A percentile compares a stretch with the other conserved stretches of the same genome.
phyloP scores from a whole-genome alignment of 2,888 invertebrate genomes.

The Macrosoma leucophasiata region DNA sequence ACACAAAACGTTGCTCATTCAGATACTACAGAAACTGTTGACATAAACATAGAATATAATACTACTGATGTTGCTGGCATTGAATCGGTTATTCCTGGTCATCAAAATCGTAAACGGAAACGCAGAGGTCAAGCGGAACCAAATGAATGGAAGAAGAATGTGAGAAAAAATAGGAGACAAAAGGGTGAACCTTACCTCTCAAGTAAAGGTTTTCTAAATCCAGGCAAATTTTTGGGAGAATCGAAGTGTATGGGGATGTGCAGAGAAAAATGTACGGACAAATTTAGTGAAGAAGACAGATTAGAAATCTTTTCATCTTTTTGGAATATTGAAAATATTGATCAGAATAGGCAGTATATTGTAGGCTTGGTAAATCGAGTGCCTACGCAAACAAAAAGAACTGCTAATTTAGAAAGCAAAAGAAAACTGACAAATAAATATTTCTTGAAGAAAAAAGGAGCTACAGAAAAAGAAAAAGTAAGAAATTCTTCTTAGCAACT shows the following conservation, averaged over 20 bases:
- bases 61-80: too few species aligned
- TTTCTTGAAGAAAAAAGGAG: conserved; percentile 5
- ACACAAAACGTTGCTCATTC: too few species aligned
- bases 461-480: conserved; percentile 2
- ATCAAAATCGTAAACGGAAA: conserved; percentile 21
- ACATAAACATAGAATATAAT: too few species aligned
- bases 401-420: conserved; percentile 10
- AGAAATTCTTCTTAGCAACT: conserved; percentile 17
- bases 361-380: conserved; percentile 16
- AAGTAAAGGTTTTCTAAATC: conserved; percentile 17
- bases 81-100: too few species aligned
- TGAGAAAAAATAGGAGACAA: conserved; percentile 20
- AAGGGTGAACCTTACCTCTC: conserved; percentile 23
- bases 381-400: conserved; percentile 9
- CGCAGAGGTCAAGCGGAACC: conserved; percentile 20
- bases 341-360: conserved; percentile 24
- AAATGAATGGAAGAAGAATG: conserved; percentile 21
- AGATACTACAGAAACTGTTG: too few species aligned
- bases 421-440: conserved; percentile 14
- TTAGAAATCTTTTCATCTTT: conserved; percentile 17
- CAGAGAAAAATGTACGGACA: conserved; percentile 19
- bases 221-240: conserved; percentile 17
- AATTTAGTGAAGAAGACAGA: conserved; percentile 18
- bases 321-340: conserved; percentile 19
- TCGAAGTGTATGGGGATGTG: conserved; percentile 18